These are phyloP conservation scores for Brachypalpus laphriformis DNA, from an alignment of 2,888 invertebrate species.

Conservation along the genomic window DNA sequence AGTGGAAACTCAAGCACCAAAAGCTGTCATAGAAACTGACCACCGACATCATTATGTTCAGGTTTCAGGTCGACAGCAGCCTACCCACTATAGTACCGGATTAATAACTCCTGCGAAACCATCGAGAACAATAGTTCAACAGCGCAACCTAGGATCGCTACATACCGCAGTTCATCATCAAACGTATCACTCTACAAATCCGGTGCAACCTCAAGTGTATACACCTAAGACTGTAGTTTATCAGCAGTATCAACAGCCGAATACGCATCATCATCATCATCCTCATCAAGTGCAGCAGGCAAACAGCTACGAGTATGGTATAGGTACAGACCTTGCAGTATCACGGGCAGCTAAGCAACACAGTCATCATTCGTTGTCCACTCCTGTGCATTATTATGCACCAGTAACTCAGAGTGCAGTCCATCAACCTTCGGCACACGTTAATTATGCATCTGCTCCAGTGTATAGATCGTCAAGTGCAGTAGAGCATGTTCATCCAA, in stretches of 20 bases:
- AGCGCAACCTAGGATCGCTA: not conserved
- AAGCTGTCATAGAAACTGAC: not conserved
- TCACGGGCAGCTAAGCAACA: slow-evolving; percentile 7
- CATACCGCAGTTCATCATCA: slow-evolving; percentile 23
- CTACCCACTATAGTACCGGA: not conserved
- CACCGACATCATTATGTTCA: slow-evolving; percentile 16
- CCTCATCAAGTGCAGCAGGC: slow-evolving; percentile 9
- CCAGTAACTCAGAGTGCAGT: slow-evolving; percentile 34
- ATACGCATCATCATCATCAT: slow-evolving; percentile 34
- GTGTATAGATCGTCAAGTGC: slow-evolving; percentile 9
- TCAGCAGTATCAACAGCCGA: slow-evolving; percentile 38
- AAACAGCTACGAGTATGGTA: slow-evolving; percentile 1
- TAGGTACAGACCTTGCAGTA: not conserved
- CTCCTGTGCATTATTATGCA: slow-evolving; percentile 22
- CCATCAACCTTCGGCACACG: slow-evolving; percentile 38
- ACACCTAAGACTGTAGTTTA: slow-evolving; percentile 54
- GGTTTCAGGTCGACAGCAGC: not conserved
- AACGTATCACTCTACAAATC: slow-evolving; percentile 44
- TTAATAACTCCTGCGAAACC: slow-evolving; percentile 20
- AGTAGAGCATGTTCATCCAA: slow-evolving; percentile 29
- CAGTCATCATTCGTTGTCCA: slow-evolving; percentile 3
- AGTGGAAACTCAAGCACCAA: slow-evolving; percentile 15
- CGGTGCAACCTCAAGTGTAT: slow-evolving; percentile 57
- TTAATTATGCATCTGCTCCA: slow-evolving; percentile 29
- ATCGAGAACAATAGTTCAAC: slow-evolving; percentile 13